Evolutionary conservation across 2,797 vertebrate species (phyloP).

Genomic region (Oryzias dopingdopingensis): DNA sequence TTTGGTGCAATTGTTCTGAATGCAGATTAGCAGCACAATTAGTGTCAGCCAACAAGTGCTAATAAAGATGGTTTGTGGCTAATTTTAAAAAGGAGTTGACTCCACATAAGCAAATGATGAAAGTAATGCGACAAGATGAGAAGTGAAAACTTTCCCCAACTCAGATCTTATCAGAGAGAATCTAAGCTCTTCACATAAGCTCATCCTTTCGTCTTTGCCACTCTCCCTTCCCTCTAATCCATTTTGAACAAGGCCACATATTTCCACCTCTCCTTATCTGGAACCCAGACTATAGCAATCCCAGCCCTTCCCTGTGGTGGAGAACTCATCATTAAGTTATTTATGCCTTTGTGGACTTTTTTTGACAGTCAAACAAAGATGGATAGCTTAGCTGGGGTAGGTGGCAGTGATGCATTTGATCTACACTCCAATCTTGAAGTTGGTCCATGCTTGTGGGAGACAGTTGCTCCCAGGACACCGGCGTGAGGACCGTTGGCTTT

Average conservation of each 20-base stretch:
- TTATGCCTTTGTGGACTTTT: conserved; percentile 48
- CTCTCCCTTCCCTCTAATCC: conserved; percentile 54
- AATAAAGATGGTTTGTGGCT: conserved; percentile 39
- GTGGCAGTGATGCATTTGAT: conserved; percentile 57
- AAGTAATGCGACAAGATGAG: conserved; percentile 24
- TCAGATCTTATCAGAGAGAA: conserved; percentile 50
- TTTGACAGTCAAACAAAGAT: conserved; percentile 61
- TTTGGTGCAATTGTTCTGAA: conserved; percentile 38
- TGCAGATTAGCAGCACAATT: conserved; percentile 30
- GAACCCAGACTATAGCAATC: conserved; percentile 36
- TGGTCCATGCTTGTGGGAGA: conserved; percentile 35
- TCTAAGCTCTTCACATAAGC: conserved; percentile 8
- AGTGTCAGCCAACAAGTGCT: conserved; percentile 33
- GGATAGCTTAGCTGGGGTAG: conserved; percentile 42
- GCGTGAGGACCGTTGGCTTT: conserved; percentile 26
- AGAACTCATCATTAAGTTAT: conserved; percentile 60
- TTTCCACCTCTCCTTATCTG: conserved; percentile 42
- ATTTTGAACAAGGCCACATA: conserved; percentile 63
- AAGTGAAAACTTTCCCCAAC: conserved; percentile 45
- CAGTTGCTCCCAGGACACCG: conserved; percentile 38
- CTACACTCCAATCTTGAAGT: conserved; percentile 25
- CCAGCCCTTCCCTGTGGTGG: conserved; percentile 24
- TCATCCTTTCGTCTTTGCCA: conserved; percentile 36
- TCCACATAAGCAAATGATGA: conserved; percentile 7
- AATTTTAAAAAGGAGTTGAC: conserved; percentile 53